Evolutionary conservation across 2,113 vertebrate species (phyloP), one percentile per base, ranked within the genome.

Genomic region (Zosterops borbonicus): DNA sequence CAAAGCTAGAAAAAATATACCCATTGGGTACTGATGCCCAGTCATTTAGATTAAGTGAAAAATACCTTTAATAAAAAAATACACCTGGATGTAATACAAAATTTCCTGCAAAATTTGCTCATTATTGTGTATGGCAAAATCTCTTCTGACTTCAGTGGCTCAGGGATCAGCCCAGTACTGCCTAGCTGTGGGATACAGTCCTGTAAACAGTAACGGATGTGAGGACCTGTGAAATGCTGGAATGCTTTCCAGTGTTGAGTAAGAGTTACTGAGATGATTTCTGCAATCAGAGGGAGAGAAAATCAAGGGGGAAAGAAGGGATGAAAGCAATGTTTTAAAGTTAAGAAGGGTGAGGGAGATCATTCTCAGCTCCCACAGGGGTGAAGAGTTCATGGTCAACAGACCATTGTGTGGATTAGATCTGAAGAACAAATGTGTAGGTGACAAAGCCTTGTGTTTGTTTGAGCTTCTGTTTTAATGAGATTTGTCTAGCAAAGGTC

Each of bases 21-120:
- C 29, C 27, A 11, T 68, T 78, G 65, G 67, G 74, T 56, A 77
- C 52, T 60, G 64, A 87, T 67, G 39, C 50, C 44, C 23, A 65
- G 39, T 80, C 92, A 87, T 62, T 93, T 85, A 65, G n/a, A 50
- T 82, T 81, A 91, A 87, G 33, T 62, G 46, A 93, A 94, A 95
- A 94, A 65, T 89, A 81, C 42, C 8, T 93, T 89, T 84, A 76
- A 64, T 67, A 78, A 85, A 88, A 94, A 94, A 94, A 47, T 73
- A 55, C 25, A 95, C 90, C 68, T 84, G 80, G 78, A 58, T 87
- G 42, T 83, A 87, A 93, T 88, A 83, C 22, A 88, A 68, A 89
- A 86, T 89, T 65, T 96, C 75, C 71, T 68, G 35, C 27, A 23
- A 71, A 64, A 64, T 75, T 16, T 52, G n/a, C 28, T 81, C 21